Evolutionary conservation across 2,797 vertebrate species (phyloP).

Genomic region (Rachycentron canadum): DNA sequence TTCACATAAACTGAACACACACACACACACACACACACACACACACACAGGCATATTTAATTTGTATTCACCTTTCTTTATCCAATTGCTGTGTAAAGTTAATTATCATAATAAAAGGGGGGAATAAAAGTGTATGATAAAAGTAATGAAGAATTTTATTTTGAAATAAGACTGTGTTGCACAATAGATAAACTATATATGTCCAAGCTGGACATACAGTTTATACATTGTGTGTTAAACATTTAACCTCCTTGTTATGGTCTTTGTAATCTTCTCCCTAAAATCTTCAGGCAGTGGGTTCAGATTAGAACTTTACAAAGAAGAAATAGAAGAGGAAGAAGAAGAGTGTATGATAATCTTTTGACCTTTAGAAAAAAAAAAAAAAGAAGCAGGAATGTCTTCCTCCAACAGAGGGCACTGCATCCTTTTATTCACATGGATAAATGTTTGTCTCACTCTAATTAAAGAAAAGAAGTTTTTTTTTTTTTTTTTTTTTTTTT

Average conservation of each 20-base stretch:
- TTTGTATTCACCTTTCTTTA: no score
- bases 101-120: no score
- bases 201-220: no score
- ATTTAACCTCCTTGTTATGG: not conserved
- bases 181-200: no score
- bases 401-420: slow-evolving; percentile 61
- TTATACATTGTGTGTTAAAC: not conserved
- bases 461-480: slow-evolving; percentile 20
- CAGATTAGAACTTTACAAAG: not conserved
- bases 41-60: no score
- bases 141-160: no score
- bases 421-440: slow-evolving; percentile 16
- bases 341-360: slow-evolving; percentile 6
- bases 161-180: no score
- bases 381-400: slow-evolving; percentile 3
- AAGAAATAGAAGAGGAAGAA: not conserved
- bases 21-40: no score
- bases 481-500: not conserved
- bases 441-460: slow-evolving; percentile 6
- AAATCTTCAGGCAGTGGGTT: not conserved
- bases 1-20: no score
- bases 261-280: not conserved
- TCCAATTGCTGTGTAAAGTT: no score
- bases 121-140: no score
- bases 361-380: slow-evolving; percentile 27